phyloP scores from a whole-genome alignment of 2,113 vertebrate genomes.

The Dicentrarchus labrax region DNA sequence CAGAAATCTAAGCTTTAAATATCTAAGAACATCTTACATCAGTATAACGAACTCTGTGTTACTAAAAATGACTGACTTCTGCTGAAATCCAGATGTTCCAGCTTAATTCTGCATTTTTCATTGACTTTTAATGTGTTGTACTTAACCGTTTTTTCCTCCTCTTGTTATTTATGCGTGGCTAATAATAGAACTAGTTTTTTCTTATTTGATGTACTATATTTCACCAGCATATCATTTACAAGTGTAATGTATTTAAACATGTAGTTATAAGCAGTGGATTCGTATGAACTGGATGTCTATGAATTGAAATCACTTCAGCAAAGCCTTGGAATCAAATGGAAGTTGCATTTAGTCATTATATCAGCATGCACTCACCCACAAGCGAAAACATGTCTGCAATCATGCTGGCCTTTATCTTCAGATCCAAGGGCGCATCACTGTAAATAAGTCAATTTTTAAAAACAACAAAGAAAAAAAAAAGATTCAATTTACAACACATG shows the following conservation, averaged over 20 bases:
- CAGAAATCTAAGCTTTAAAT: not conserved
- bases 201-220: not conserved
- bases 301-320: constrained; percentile 3
- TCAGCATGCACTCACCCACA: constrained; percentile 90
- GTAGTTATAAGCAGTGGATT: not conserved
- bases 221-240: not conserved
- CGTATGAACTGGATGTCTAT: constrained; percentile 17
- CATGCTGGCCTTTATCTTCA: constrained; percentile 99
- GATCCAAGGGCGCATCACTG: constrained; percentile 96
- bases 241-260: not conserved
- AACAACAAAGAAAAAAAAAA: constrained; percentile 19
- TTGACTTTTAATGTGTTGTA: not conserved
- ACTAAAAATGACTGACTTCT: not conserved
- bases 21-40: constrained; percentile 7
- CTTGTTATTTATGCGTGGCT: not conserved
- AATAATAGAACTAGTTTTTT: not conserved
- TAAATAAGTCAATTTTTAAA: constrained; percentile 49
- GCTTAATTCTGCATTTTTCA: constrained; percentile 9
- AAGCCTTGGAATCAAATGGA: constrained; percentile 24
- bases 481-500: not conserved
- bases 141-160: not conserved
- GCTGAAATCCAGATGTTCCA: constrained; percentile 30
- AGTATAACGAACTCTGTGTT: not conserved
- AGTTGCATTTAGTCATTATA: constrained; percentile 40
- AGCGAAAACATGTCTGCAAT: constrained; percentile 99